Evolutionary conservation across 2,888 invertebrate species (phyloP).

Genomic region (Andrena bicolor): DNA sequence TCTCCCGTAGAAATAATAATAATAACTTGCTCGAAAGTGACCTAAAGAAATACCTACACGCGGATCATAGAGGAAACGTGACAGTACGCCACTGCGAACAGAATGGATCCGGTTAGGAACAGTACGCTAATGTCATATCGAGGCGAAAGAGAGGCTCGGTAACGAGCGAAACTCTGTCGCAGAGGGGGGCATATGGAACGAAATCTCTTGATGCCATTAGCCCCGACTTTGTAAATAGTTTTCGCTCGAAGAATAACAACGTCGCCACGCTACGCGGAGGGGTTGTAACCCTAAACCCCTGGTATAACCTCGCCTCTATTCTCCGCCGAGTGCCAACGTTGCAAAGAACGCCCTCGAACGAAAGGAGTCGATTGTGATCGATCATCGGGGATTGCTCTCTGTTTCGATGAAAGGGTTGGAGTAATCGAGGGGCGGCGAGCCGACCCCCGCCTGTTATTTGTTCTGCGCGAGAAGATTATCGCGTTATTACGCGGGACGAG

Average conservation of each 20-base stretch:
- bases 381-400: constrained; percentile 79
- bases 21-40: no score
- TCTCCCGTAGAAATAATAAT: no score
- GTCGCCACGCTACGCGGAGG: constrained; percentile 66
- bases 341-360: constrained; percentile 71
- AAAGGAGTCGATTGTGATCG: constrained; percentile 82
- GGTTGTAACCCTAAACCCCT: constrained; percentile 75
- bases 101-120: constrained; percentile 70
- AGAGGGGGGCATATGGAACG: constrained; percentile 75
- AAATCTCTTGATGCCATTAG: constrained; percentile 84
- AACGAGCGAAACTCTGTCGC: constrained; percentile 40
- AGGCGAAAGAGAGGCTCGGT: constrained; percentile 48
- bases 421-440: constrained; percentile 46
- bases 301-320: constrained; percentile 53
- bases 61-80: not conserved
- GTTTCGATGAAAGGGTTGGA: constrained; percentile 77
- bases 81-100: constrained; percentile 48
- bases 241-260: constrained; percentile 84
- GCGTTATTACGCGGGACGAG: constrained; percentile 81
- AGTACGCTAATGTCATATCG: constrained; percentile 69
- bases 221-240: constrained; percentile 84
- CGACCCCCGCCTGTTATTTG: constrained; percentile 76
- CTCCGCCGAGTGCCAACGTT: constrained; percentile 68
- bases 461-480: constrained; percentile 83
- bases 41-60: no score